phyloP scores from a whole-genome alignment of 2,797 vertebrate species.

The Crenichthys baileyi region DNA sequence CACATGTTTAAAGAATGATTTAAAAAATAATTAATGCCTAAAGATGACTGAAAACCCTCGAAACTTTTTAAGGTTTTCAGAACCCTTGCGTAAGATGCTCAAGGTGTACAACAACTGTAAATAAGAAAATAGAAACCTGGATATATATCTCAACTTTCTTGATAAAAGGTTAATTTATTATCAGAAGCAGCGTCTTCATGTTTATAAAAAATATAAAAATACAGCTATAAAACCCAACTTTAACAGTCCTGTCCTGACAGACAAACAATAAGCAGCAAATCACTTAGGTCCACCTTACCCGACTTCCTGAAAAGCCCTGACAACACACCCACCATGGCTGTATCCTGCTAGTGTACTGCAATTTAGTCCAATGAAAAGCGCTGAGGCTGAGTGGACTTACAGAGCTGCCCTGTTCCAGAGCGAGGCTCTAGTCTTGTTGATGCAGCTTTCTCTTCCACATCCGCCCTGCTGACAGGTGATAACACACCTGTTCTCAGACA shows the following conservation, averaged over 20 bases:
- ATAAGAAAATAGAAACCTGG: background rate
- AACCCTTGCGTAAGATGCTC: background rate
- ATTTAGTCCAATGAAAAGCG: background rate
- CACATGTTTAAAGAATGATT: background rate
- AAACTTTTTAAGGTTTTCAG: background rate
- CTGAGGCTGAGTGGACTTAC: conserved; percentile 55
- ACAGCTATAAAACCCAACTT: background rate
- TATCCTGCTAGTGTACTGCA: background rate
- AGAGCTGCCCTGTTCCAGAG: conserved; percentile 46
- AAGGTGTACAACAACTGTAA: background rate
- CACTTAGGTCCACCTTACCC: background rate
- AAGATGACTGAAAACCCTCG: background rate
- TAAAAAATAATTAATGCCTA: background rate
- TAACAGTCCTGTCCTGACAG: background rate
- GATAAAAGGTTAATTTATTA: background rate
- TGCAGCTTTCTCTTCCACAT: conserved; percentile 78
- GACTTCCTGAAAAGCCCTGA: background rate
- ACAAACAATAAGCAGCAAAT: conserved; percentile 1
- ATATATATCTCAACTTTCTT: background rate
- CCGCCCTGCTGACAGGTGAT: conserved; percentile 45
- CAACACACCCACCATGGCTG: background rate
- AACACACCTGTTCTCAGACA: conserved; percentile 47
- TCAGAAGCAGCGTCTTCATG: background rate
- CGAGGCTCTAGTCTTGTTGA: conserved; percentile 57
- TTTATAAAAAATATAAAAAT: too few species aligned